Conservation (phyloP, 2,888 invertebrate species). For the Busseola fusca region DNA sequence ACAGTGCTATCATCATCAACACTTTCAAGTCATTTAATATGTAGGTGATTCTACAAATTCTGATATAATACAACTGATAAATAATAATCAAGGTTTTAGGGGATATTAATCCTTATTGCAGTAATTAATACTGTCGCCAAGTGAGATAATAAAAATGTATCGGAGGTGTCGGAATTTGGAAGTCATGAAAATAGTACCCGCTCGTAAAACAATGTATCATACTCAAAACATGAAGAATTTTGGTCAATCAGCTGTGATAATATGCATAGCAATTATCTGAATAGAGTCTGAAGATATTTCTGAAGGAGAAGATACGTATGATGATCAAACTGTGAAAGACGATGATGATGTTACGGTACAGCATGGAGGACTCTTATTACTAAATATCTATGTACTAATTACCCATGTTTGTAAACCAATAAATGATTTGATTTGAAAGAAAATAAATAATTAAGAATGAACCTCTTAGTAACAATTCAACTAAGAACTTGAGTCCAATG, state of each 20-base stretch:
- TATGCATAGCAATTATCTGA: background rate
- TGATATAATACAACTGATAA: constrained; percentile 26
- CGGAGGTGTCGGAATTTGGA: constrained; percentile 10
- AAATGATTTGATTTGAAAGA: background rate
- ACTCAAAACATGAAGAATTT: background rate
- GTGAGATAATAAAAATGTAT: constrained; percentile 11
- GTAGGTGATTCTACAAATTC: constrained; percentile 22
- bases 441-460: constrained; percentile 11
- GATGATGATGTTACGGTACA: no score
- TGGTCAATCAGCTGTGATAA: background rate
- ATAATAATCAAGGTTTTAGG: constrained; percentile 7
- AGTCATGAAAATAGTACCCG: background rate
- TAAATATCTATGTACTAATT: no score
- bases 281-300: background rate
- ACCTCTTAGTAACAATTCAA: constrained; percentile 23
- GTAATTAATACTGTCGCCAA: background rate
- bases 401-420: no score
- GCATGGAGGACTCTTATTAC: no score
- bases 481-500: constrained; percentile 21
- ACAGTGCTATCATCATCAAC: constrained; percentile 18
- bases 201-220: background rate
- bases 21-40: constrained; percentile 25
- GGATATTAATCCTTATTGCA: background rate
- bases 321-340: background rate
- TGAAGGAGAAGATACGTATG: constrained; percentile 5